Evolutionary conservation across 2,113 vertebrate genomes (phyloP), one percentile per base, ranked within the genome.

Genomic region (Perca fluviatilis): DNA sequence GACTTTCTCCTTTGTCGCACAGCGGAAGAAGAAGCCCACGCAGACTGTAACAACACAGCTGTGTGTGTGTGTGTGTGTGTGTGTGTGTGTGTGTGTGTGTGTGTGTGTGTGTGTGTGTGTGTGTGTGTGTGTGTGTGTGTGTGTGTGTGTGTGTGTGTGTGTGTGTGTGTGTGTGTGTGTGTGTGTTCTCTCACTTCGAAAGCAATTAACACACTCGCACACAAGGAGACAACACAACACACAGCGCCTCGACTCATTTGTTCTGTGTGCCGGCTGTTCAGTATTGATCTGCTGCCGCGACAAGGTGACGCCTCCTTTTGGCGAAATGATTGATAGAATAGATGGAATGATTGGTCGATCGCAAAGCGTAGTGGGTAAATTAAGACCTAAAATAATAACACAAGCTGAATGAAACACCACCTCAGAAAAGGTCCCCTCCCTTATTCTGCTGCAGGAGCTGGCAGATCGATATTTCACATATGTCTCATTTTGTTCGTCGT

Each of bases 231-330:
- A 23, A 10, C 40, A 43, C 40, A 3, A 43, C 6, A 33, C 62
- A 2, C 49, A 6, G 21, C 62, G 43, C 64, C 30, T 15, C 27
- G 2, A 21, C 36, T n/a, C 61, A n/a, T 23, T 62, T 6, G 0
- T 23, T 53, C 25, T 2, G 78, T 69, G 57, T 66, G 81, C 84
- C 68, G 82, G 66, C 51, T 49, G 80, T 10, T 75, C 16, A 0
- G 23, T 19, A 87, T 87, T 2, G 87, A 91, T 87, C 70, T 12
- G 25, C 57, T 30, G 47, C 19, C 36, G 60, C 72, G 53, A 25
- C 58, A 5, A 36, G 83, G 69, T 21, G 79, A 77, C 74, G 53
- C 70, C 81, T 74, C 63, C 73, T 65, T 54, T 8, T 27, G 23
- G 14, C 2, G 12, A 68, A 53, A 53, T 47, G 80, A 89, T 79